Percentiles rank a stretch among this genome's conserved stretches.
Evolutionary conservation across 2,888 invertebrate genomes (phyloP).

Genomic region (Stenotaenia linearis): DNA sequence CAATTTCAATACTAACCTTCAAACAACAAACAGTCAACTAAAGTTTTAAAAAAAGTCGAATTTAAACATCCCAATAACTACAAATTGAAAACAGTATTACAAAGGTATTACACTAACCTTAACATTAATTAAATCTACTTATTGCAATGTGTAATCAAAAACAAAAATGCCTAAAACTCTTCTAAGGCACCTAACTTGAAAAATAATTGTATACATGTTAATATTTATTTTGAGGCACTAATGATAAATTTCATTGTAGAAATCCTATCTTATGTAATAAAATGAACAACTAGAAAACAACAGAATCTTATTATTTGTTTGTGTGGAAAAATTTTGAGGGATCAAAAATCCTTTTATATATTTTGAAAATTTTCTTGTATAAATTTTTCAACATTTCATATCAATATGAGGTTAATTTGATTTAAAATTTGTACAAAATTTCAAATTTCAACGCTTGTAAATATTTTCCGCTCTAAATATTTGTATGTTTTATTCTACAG

Average conservation of each 20-base stretch:
- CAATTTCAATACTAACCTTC: not conserved
- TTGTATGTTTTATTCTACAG: not conserved
- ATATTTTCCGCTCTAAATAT: not conserved
- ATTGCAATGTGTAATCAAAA: not conserved
- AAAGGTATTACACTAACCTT: not conserved
- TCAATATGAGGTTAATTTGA: not conserved
- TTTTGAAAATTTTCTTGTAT: not conserved
- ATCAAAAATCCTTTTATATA: not conserved
- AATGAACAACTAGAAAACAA: not conserved
- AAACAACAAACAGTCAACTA: not conserved
- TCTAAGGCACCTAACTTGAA: slow-evolving; percentile 16
- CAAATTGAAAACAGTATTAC: not conserved
- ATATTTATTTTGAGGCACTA: not conserved
- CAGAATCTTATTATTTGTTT: not conserved
- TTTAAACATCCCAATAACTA: not conserved
- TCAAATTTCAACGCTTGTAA: not conserved
- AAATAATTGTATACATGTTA: not conserved
- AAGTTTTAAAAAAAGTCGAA: not conserved
- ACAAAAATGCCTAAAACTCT: not conserved
- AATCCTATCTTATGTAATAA: not conserved
- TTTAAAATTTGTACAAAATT: slow-evolving; percentile 19
- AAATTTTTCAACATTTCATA: not conserved
- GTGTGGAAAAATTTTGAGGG: not conserved
- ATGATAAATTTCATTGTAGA: not conserved
- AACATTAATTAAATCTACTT: not conserved